phyloP scores from a whole-genome alignment of 2,113 vertebrate genomes.

The Dromaius novaehollandiae region DNA sequence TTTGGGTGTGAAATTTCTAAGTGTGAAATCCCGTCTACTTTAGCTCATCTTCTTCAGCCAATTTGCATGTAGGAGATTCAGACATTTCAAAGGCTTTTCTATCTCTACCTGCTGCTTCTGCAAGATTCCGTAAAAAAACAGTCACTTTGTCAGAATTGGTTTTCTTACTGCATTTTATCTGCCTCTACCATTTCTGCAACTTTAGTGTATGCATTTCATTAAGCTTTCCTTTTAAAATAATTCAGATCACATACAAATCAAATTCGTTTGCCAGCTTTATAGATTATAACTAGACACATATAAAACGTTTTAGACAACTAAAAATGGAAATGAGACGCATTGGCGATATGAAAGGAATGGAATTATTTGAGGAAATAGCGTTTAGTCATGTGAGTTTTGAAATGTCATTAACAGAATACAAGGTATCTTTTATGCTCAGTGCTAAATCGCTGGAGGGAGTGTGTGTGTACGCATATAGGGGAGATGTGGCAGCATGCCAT shows the following conservation, averaged over 20 bases:
- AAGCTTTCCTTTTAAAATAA: slow-evolving; percentile 1
- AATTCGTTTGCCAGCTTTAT: background rate
- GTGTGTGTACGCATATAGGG: background rate
- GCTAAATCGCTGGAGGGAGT: background rate
- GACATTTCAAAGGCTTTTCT: background rate
- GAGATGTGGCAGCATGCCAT: slow-evolving; percentile 37
- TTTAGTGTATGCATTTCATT: background rate
- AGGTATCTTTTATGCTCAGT: background rate
- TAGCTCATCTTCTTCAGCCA: background rate
- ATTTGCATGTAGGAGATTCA: background rate
- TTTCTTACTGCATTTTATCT: slow-evolving; percentile 25
- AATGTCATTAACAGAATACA: background rate
- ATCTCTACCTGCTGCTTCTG: background rate
- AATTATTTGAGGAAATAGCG: background rate
- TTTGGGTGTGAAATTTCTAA: slow-evolving; percentile 30
- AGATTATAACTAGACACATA: slow-evolving; percentile 7
- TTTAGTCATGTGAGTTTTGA: background rate
- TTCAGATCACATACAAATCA: background rate
- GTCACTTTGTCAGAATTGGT: background rate
- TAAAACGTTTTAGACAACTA: slow-evolving; percentile 1
- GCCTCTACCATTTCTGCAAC: background rate
- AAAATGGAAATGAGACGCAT: background rate
- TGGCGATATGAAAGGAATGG: background rate
- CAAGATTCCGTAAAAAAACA: background rate
- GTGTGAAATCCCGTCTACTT: slow-evolving; percentile 31